These are phyloP conservation scores for Drosophila truncata DNA, from an alignment of 1,140 invertebrate genomes.

Conservation along the genomic window DNA sequence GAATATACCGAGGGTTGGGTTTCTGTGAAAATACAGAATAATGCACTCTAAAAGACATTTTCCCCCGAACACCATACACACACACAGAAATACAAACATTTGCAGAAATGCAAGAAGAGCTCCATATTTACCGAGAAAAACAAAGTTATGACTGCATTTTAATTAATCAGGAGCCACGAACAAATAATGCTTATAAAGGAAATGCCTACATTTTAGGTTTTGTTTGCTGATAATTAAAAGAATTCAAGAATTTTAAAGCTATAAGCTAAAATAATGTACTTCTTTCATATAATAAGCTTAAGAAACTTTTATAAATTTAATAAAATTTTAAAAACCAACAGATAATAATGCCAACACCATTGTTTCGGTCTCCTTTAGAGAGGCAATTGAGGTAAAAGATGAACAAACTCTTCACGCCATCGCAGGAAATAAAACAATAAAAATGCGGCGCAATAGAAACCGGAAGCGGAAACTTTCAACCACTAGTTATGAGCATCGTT, in stretches of 20 bases:
- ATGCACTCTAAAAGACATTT: conserved; percentile 30
- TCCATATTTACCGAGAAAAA: conserved; percentile 3
- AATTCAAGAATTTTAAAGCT: not conserved
- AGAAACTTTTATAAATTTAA: not conserved
- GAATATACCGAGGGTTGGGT: not conserved
- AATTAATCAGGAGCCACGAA: conserved; percentile 30
- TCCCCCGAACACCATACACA: not conserved
- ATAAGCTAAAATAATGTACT: not conserved
- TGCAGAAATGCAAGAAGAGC: conserved; percentile 16
- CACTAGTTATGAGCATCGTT: conserved; percentile 54
- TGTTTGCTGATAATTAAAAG: not conserved
- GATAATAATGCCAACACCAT: conserved; percentile 3
- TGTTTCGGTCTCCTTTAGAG: not conserved
- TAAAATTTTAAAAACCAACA: not conserved
- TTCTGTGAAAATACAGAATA: conserved; percentile 15
- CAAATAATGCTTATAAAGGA: not conserved
- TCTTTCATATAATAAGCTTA: not conserved
- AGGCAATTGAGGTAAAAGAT: not conserved
- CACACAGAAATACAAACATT: conserved; percentile 14
- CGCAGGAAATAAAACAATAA: conserved; percentile 22
- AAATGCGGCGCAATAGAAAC: conserved; percentile 3
- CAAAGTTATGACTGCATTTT: conserved; percentile 32
- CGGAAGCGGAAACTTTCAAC: conserved; percentile 40
- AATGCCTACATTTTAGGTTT: not conserved
- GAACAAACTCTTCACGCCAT: not conserved